Base-by-base conservation (phyloP, 2,888 invertebrate genomes). In the Tortricodes alternella region DNA sequence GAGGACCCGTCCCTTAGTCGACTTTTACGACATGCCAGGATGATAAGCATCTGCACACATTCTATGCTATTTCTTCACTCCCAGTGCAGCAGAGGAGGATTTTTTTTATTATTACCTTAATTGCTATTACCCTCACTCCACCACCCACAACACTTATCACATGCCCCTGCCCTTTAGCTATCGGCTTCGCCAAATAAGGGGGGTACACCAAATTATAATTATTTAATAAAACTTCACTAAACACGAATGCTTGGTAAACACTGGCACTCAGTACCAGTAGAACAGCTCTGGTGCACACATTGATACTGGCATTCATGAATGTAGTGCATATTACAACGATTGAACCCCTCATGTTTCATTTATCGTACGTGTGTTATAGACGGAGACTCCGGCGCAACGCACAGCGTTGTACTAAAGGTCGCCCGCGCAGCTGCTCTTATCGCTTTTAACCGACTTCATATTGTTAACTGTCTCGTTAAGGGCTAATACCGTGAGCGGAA, bases 201-300 rank as follows among this genome's bases (percentile, higher is more conserved):
- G 88, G 87, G 52, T 86, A 89, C 62, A 87, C 72, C 24, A 76
- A 67, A 53, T 80, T 74, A 35, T 79, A 85, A 63, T 82, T 85
- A 53, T 89, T 86, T 9, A 89, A 56, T 46, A 88, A 78, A 64
- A 89, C 77, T 76, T 90, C 89, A 5, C 74, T 78, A 6, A 88
- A 64, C 56, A 89, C 80, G 63, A 90, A 89, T 16, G 71, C 66
- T 53, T 90, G 86, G 34, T 88, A 90, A 21, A 90, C 73, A 52
- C 71, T 72, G 1, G 85, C 81, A 68, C 82, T 84, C 6, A 88
- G 46, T 56, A 89, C 59, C 52, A 89, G 76, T 51, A 89, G 66
- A 11, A 85, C 62, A 0, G 79, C 64, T 6, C 88, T 72, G 0
- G 86, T 87, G 2, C 78, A 67, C 27, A 80, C 62, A 57, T 83